Conservation (phyloP, 2,888 invertebrate genomes). For the Boloria selene region DNA sequence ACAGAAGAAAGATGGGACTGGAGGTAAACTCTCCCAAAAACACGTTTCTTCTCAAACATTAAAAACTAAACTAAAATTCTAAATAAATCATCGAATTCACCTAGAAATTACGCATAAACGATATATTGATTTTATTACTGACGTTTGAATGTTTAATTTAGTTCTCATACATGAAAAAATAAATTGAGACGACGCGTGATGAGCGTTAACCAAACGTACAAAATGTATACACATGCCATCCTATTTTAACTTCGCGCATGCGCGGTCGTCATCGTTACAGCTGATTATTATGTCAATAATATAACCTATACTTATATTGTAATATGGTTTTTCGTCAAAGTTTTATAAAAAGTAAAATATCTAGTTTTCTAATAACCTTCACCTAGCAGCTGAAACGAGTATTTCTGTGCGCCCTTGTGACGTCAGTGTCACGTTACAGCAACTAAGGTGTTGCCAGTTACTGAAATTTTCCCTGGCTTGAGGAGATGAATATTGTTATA, state of each 20-base stretch:
- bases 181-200: neutral
- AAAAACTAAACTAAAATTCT: no score
- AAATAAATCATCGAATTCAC: no score
- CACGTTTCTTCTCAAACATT: no score
- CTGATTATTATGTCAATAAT: slow-evolving; percentile 63
- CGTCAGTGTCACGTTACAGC: slow-evolving; percentile 68
- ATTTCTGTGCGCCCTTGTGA: slow-evolving; percentile 78
- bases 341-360: slow-evolving; percentile 25
- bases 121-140: no score
- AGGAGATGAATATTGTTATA: slow-evolving; percentile 13
- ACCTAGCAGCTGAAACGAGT: slow-evolving; percentile 74
- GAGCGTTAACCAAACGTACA: neutral
- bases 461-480: slow-evolving; percentile 30
- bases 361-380: slow-evolving; percentile 62
- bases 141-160: no score
- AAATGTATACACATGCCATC: neutral
- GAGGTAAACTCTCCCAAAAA: no score
- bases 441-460: slow-evolving; percentile 55
- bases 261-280: slow-evolving; percentile 51
- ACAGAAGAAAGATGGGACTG: no score
- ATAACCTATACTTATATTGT: slow-evolving; percentile 25
- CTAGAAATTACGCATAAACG: no score
- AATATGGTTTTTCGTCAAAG: neutral
- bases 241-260: slow-evolving; percentile 47
- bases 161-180: no score